phyloP scores from a whole-genome alignment of 2,888 invertebrate species.

The Desoria tigrina region DNA sequence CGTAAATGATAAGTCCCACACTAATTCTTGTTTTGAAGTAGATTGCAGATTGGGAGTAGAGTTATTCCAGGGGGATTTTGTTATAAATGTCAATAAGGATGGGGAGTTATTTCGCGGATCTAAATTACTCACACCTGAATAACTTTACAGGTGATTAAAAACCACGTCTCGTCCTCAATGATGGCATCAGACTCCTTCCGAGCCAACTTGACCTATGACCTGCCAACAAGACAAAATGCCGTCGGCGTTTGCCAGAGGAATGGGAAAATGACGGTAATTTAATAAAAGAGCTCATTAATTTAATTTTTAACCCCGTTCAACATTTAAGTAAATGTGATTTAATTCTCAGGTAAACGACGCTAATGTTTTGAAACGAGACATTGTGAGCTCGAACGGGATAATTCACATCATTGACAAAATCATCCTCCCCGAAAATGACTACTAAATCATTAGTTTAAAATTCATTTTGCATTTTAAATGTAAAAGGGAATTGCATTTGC shows the following conservation, averaged over 20 bases:
- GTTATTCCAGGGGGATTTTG: too few species aligned
- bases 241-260: conserved; percentile 57
- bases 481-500: too few species aligned
- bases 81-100: too few species aligned
- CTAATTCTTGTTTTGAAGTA: too few species aligned
- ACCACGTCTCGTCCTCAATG: conserved; percentile 59
- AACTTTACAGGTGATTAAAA: conserved; percentile 58
- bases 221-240: conserved; percentile 56
- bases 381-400: conserved; percentile 59
- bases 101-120: too few species aligned
- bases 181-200: conserved; percentile 58
- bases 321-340: too few species aligned
- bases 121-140: too few species aligned
- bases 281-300: conserved; percentile 4
- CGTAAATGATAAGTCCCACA: too few species aligned
- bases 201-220: conserved; percentile 56
- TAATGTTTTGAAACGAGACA: conserved; percentile 57
- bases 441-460: too few species aligned
- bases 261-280: conserved; percentile 54
- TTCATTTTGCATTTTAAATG: too few species aligned
- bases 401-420: conserved; percentile 60
- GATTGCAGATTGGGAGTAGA: too few species aligned
- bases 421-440: conserved; percentile 56
- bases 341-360: conserved; percentile 58
- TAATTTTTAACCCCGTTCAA: too few species aligned